Percentiles rank a stretch among this genome's conserved stretches.
Conservation (phyloP, 1,140 invertebrate species). For the Musca vetustissima region DNA sequence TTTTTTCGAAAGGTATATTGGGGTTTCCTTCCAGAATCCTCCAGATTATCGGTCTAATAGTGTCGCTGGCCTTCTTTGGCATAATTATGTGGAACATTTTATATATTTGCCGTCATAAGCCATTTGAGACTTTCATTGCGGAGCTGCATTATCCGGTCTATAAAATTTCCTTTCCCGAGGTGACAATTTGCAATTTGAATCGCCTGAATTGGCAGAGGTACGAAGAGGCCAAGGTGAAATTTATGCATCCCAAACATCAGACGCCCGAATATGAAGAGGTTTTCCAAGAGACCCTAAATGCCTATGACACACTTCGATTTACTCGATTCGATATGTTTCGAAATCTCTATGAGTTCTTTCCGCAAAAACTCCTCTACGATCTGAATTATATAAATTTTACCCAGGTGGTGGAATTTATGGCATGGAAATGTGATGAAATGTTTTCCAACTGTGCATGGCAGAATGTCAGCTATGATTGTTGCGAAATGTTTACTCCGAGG, state of each 20-base stretch:
- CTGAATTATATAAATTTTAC: conserved; percentile 45
- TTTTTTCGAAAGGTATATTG: too few relatives aligned
- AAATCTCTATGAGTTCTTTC: conserved; percentile 27
- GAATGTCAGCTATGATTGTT: conserved; percentile 40
- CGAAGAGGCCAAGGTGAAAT: conserved; percentile 30
- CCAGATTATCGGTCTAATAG: too few relatives aligned
- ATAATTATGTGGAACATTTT: too few relatives aligned
- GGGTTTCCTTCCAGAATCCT: too few relatives aligned
- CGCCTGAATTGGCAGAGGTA: conserved; percentile 47
- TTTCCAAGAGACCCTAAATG: conserved; percentile 29
- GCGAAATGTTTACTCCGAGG: conserved; percentile 46
- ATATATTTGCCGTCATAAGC: conserved; percentile 29
- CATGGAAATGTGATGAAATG: conserved; percentile 48
- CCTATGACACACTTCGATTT: conserved; percentile 41
- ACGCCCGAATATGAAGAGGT: neutral
- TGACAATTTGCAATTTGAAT: conserved; percentile 48
- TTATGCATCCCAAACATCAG: conserved; percentile 11
- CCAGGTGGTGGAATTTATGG: conserved; percentile 42
- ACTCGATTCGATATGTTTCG: conserved; percentile 42
- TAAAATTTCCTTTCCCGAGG: conserved; percentile 42
- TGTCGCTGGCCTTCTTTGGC: too few relatives aligned
- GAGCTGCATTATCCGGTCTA: conserved; percentile 36
- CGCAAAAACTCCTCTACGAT: conserved; percentile 31
- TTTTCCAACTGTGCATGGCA: conserved; percentile 45
- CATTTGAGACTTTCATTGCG: conserved; percentile 41